Evolutionary conservation across 92 coral and sea anemone species (phyloP).

Genomic region (Zoanthus gigantus): DNA sequence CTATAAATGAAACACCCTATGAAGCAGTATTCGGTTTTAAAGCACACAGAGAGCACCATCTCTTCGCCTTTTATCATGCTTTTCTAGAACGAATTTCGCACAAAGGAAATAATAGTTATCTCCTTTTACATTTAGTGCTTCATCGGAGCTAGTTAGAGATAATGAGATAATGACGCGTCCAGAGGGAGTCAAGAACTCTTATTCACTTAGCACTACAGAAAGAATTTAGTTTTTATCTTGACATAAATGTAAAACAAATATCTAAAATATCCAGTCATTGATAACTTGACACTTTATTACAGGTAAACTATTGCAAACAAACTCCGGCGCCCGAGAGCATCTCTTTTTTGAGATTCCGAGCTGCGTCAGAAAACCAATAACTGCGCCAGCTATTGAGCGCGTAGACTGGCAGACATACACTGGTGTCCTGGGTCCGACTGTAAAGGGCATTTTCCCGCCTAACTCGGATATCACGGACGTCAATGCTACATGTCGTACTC

Average conservation of each 20-base stretch:
- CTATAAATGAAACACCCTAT: too few species aligned
- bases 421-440: slow-evolving; percentile 97
- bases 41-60: too few species aligned
- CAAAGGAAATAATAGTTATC: neutral
- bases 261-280: neutral
- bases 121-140: neutral
- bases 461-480: slow-evolving; percentile 97
- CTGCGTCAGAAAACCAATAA: slow-evolving; percentile 91
- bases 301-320: slow-evolving; percentile 96
- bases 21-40: too few species aligned
- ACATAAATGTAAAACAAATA: too few species aligned
- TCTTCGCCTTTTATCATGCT: neutral
- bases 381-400: slow-evolving; percentile 84
- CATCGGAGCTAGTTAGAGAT: neutral
- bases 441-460: slow-evolving; percentile 94
- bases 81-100: neutral
- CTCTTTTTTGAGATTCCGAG: slow-evolving; percentile 90
- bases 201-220: too few species aligned
- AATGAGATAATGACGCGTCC: neutral
- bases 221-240: too few species aligned
- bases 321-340: slow-evolving; percentile 98
- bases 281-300: slow-evolving; percentile 22
- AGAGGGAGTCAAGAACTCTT: too few species aligned
- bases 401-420: slow-evolving; percentile 95
- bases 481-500: slow-evolving; percentile 91